Evolutionary conservation across 2,797 vertebrate genomes (phyloP).

Genomic region (Halcyon leucocephala): DNA sequence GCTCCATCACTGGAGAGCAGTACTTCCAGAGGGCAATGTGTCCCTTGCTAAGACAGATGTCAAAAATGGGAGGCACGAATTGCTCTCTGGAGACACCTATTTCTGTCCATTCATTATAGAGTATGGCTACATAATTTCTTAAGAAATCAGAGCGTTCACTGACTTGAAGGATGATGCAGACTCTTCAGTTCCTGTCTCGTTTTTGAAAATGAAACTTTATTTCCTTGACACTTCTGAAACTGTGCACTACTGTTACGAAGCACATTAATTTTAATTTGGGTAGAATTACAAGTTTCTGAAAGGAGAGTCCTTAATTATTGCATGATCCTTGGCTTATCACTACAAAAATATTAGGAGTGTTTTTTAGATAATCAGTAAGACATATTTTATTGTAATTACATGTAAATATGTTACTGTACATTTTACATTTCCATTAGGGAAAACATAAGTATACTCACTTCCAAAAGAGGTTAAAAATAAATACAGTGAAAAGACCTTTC

Average conservation of each 20-base stretch:
- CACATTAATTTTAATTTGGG: not conserved
- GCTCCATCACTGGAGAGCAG: not conserved
- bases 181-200: not conserved
- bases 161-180: not conserved
- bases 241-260: not conserved
- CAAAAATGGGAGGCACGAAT: not conserved
- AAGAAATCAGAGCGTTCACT: not conserved
- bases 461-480: not conserved
- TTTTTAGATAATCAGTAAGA: not conserved
- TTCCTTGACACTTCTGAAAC: not conserved
- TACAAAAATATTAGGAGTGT: not conserved
- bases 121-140: not conserved
- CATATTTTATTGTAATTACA: not conserved
- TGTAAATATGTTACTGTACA: not conserved
- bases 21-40: not conserved
- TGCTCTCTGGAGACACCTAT: not conserved
- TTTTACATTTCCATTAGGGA: not conserved
- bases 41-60: not conserved
- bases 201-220: not conserved
- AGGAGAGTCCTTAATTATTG: not conserved
- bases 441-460: not conserved
- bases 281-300: not conserved
- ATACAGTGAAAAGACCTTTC: not conserved
- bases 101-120: not conserved
- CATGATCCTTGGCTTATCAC: not conserved